Evolutionary conservation across 2,113 vertebrate species (phyloP).

Genomic region (Mobula hypostoma): DNA sequence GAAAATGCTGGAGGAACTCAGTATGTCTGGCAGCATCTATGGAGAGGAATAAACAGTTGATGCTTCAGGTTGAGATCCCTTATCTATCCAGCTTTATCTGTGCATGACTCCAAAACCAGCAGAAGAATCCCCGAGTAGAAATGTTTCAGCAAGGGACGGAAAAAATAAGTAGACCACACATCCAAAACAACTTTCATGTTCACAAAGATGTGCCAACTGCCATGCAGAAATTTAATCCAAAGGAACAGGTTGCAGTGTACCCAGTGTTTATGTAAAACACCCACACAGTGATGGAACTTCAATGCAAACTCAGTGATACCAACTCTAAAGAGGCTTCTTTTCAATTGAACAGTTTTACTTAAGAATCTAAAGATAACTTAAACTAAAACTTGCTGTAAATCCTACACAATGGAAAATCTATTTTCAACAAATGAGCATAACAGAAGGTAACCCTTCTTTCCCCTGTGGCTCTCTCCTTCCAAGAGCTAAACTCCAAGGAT

Average conservation of each 20-base stretch:
- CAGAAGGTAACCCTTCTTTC: neutral
- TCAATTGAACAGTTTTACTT: neutral
- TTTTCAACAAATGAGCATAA: conserved; percentile 6
- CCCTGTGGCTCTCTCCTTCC: neutral
- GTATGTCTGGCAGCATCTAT: no score
- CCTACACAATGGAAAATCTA: conserved; percentile 1
- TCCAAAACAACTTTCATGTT: neutral
- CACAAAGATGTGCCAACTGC: neutral
- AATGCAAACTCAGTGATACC: neutral
- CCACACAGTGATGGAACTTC: neutral
- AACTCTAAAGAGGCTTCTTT: neutral
- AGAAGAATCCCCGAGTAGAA: neutral
- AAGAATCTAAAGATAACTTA: neutral
- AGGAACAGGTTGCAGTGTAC: neutral
- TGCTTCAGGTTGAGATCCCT: no score
- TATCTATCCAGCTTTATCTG: neutral
- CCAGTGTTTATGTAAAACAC: neutral
- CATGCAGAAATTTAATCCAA: neutral
- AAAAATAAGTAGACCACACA: no score
- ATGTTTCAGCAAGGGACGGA: neutral
- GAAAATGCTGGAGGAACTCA: no score
- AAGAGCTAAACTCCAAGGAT: neutral
- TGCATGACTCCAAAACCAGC: neutral
- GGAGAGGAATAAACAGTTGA: no score
- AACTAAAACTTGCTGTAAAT: neutral